Percentiles rank a stretch among this genome's conserved stretches.
Evolutionary conservation across 1,140 invertebrate species (phyloP).

Genomic region (Drosophila fuyamai): DNA sequence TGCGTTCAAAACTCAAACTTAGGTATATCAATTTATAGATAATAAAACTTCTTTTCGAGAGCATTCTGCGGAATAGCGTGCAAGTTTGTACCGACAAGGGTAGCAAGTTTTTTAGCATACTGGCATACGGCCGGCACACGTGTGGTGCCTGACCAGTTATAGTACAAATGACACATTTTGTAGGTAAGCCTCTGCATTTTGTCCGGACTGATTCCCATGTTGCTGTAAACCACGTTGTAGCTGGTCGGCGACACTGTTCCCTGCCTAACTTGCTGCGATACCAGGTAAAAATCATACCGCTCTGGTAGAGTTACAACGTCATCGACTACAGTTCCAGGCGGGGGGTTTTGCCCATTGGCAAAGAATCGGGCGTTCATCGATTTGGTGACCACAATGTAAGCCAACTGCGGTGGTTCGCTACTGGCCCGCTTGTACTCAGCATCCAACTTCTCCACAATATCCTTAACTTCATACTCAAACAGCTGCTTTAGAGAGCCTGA

Average conservation of each 20-base stretch:
- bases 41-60: conserved; percentile 86
- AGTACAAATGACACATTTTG: conserved; percentile 94
- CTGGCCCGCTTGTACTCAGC: conserved; percentile 85
- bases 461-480: conserved; percentile 78
- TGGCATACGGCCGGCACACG: conserved; percentile 94
- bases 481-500: conserved; percentile 92
- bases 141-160: conserved; percentile 93
- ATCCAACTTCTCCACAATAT: conserved; percentile 86
- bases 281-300: conserved; percentile 93
- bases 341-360: conserved; percentile 85
- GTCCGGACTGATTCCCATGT: conserved; percentile 87
- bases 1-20: background rate
- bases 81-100: conserved; percentile 90
- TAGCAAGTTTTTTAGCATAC: conserved; percentile 94
- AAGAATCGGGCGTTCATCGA: conserved; percentile 90
- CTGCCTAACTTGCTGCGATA: conserved; percentile 91
- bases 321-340: conserved; percentile 94
- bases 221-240: conserved; percentile 92
- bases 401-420: conserved; percentile 86
- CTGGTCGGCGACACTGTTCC: conserved; percentile 93
- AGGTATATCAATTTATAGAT: conserved; percentile 65
- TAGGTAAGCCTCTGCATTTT: conserved; percentile 91
- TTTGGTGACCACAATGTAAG: conserved; percentile 91
- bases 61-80: conserved; percentile 86
- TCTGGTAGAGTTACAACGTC: conserved; percentile 93